Conservation (phyloP, 1,140 invertebrate genomes). For the Aphelinus certus region DNA sequence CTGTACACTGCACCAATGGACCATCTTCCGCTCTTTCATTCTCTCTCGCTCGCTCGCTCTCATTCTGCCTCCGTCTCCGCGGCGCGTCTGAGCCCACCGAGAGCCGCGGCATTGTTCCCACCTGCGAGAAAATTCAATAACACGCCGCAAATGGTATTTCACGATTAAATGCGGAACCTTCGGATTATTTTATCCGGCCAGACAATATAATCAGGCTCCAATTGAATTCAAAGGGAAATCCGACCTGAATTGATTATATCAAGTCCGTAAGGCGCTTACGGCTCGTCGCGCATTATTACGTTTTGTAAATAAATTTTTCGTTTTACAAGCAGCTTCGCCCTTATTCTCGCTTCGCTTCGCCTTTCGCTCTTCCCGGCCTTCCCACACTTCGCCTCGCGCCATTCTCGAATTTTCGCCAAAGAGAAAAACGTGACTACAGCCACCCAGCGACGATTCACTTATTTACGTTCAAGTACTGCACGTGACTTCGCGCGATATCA, state of each 20-base stretch:
- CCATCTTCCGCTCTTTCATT: too few relatives aligned
- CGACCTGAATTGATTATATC: conserved; percentile 29
- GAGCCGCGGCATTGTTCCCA: neutral
- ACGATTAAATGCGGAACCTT: conserved; percentile 3
- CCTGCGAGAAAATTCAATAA: neutral
- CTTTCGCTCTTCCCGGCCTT: neutral
- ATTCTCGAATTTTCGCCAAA: conserved; percentile 32
- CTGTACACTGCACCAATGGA: too few relatives aligned
- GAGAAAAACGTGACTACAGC: conserved; percentile 33
- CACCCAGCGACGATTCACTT: conserved; percentile 34
- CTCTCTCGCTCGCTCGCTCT: too few relatives aligned
- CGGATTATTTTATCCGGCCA: conserved; percentile 9
- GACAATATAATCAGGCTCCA: conserved; percentile 12
- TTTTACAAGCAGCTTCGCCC: conserved; percentile 5
- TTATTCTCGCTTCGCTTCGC: neutral
- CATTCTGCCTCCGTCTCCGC: too few relatives aligned
- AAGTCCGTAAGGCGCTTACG: neutral
- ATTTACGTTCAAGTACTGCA: conserved; percentile 36
- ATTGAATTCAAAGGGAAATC: conserved; percentile 25
- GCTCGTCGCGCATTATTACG: conserved; percentile 9
- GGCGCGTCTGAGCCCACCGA: too few relatives aligned
- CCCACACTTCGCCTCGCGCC: neutral
- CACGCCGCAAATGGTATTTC: neutral
- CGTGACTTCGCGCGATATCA: conserved; percentile 32
- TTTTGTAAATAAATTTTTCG: conserved; percentile 34